These are phyloP conservation scores for Myocastor coypus DNA, from an alignment of 2,113 vertebrate genomes.

Conservation along the genomic window DNA sequence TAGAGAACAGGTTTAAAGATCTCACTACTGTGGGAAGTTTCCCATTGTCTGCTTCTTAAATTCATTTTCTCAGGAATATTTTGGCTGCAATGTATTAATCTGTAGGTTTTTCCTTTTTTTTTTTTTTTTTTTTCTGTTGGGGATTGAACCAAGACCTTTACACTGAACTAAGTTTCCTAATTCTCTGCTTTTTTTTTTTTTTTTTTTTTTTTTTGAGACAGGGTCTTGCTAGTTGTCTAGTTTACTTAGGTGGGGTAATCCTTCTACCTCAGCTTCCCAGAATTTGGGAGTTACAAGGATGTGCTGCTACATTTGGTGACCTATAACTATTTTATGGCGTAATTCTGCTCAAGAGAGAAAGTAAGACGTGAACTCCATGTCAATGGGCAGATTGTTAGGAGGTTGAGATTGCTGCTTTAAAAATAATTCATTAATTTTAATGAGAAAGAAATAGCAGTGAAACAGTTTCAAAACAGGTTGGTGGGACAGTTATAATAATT, in stretches of 20 bases:
- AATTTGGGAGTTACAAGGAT: not conserved
- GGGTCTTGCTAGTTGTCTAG: not conserved
- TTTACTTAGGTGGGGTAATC: not conserved
- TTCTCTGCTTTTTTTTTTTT: not conserved
- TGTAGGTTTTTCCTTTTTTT: not conserved
- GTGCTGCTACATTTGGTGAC: not conserved
- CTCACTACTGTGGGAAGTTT: not conserved
- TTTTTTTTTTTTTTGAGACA: not conserved
- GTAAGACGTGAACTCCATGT: not conserved
- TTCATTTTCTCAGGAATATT: constrained; percentile 35
- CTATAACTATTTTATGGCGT: not conserved
- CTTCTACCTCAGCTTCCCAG: not conserved
- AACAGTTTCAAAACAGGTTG: too few species aligned
- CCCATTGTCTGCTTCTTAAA: not conserved
- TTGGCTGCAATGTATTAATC: not conserved
- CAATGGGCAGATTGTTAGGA: not conserved
- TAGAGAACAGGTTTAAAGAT: not conserved
- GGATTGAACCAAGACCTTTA: not conserved
- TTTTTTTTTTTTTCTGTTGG: not conserved
- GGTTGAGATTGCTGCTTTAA: not conserved
- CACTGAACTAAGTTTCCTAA: not conserved
- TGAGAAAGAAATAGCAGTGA: too few species aligned
- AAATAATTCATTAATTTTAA: too few species aligned
- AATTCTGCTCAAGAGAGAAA: not conserved
- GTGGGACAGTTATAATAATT: too few species aligned